Evolutionary conservation across 2,888 invertebrate genomes (phyloP), one percentile per base, ranked within the genome.

Genomic region (Rotaria magnacalcarata): DNA sequence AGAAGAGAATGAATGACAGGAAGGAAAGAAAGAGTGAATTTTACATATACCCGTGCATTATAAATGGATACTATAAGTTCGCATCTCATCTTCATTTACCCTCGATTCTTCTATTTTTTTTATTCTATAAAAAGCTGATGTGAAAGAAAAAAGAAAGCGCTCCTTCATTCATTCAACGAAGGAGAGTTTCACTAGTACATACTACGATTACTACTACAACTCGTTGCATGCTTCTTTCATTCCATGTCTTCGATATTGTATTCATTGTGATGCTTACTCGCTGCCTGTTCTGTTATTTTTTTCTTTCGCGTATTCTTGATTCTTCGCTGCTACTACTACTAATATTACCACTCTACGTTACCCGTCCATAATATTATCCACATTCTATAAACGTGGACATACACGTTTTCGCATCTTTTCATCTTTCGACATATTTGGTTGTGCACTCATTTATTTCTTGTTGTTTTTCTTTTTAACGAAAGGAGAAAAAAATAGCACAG

Each of bases 41-140:
- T 67, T 67, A 67, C 67, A 67, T 67, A 34, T 67, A 67, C 16
- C 34, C 67, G 5, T 27, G 14, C 19, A 67, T 19, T 67, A 67
- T 34, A 67, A 67, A 67, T 67, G 67, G 67, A 67, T 67, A 67
- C 34, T 67, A 34, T 41, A 67, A 41, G 67, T 41, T 67, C 34
- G 67, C 67, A 67, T 67, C 67, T 67, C 67, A 67, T 67, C 67
- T 67, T 67, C 67, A 41, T 67, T 67, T 67, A 67, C 67, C 27
- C 67, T 67, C 27, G 67, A 67, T 67, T 67, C 67, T 16, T 19
- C 34, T 16, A 0, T 67, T 67, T 60, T 60, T 41, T 67, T 67
- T 67, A 34, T 67, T 67, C 34, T 67, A 34, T 34, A 67, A 67
- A 67, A 67, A 67, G 34, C 16, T 19, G 67, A 67, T 34, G 34